phyloP scores from a whole-genome alignment of 2,797 vertebrate genomes.

The Ctenosaura bakeri region DNA sequence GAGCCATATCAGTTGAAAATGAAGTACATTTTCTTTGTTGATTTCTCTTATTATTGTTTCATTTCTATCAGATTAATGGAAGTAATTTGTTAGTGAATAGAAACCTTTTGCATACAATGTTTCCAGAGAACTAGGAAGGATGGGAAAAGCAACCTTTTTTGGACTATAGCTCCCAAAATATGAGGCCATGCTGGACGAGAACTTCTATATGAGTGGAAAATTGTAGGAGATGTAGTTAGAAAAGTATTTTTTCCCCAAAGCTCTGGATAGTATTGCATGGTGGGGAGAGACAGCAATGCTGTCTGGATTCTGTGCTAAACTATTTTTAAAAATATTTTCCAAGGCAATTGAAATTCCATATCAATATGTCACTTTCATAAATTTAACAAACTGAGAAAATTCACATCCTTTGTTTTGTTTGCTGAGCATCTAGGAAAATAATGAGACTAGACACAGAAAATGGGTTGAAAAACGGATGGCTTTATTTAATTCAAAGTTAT shows the following conservation, averaged over 20 bases:
- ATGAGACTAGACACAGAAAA: too few species aligned
- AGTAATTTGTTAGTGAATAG: constrained; percentile 20
- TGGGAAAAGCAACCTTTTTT: not conserved
- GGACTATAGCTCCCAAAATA: too few species aligned
- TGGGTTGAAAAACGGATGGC: too few species aligned
- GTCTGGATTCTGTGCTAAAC: not conserved
- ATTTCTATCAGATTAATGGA: constrained; percentile 41
- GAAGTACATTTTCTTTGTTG: constrained; percentile 18
- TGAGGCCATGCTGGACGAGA: too few species aligned
- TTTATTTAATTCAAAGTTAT: too few species aligned
- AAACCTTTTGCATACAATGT: not conserved
- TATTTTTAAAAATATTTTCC: not conserved
- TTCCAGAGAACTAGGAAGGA: not conserved
- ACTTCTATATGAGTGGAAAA: too few species aligned
- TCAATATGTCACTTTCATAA: not conserved
- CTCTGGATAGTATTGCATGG: not conserved
- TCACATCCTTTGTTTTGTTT: too few species aligned
- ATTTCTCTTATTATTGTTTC: constrained; percentile 29
- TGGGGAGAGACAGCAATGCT: not conserved
- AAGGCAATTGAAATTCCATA: not conserved
- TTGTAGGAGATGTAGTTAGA: too few species aligned
- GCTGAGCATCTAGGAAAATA: too few species aligned
- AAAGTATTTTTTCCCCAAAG: too few species aligned
- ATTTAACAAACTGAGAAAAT: not conserved
- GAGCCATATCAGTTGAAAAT: constrained; percentile 13